phyloP scores from a whole-genome alignment of 2,797 vertebrate species.

The Rhabdomys pumilio region DNA sequence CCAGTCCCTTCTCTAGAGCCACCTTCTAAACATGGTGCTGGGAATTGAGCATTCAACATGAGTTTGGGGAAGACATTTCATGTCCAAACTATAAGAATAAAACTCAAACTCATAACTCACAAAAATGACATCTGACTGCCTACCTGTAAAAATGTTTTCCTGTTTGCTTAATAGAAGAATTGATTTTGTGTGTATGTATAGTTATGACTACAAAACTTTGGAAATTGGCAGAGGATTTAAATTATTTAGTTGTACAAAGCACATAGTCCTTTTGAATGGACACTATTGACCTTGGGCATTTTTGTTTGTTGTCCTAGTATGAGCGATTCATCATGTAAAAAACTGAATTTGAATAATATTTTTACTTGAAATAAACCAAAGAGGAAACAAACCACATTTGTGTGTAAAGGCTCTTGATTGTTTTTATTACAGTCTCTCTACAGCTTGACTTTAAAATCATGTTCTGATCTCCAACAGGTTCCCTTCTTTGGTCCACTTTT shows the following conservation, averaged over 20 bases:
- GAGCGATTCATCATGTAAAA: conserved; percentile 71
- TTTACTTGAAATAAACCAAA: conserved; percentile 55
- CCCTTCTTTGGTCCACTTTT: conserved; percentile 99
- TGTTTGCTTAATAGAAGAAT: conserved; percentile 45
- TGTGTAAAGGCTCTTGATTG: conserved; percentile 82
- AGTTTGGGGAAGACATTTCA: neutral
- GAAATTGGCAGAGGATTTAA: conserved; percentile 46
- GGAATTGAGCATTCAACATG: neutral
- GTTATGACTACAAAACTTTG: conserved; percentile 58
- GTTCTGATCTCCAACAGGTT: conserved; percentile 92
- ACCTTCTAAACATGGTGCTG: neutral
- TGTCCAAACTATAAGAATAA: neutral
- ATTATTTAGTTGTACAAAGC: conserved; percentile 32
- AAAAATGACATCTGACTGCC: conserved; percentile 67
- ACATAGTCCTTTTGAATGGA: conserved; percentile 58
- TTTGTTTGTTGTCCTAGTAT: conserved; percentile 38
- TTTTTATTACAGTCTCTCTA: conserved; percentile 86
- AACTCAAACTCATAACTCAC: neutral
- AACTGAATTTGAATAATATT: conserved; percentile 78
- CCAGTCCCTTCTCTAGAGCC: neutral
- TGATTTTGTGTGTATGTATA: conserved; percentile 15
- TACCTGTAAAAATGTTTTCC: neutral
- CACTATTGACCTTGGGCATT: conserved; percentile 11
- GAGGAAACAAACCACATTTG: conserved; percentile 37
- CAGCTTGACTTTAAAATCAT: conserved; percentile 81